Evolutionary conservation across 92 coral and sea anemone genomes (phyloP).

Genomic region (Phenganax marumi): DNA sequence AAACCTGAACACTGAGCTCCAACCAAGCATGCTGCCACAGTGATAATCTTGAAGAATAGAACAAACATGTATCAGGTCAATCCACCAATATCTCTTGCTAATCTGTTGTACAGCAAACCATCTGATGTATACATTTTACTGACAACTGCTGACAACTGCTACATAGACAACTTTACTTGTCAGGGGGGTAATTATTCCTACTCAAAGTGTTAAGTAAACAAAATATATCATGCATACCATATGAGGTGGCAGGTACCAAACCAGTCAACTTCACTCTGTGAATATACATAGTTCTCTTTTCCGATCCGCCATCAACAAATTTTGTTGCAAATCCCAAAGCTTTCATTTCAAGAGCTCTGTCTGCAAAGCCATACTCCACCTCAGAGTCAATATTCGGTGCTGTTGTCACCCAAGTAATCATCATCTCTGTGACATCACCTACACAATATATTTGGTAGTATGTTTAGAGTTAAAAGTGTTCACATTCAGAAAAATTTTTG

Average conservation of each 20-base stretch:
- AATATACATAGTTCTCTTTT: conserved; percentile 67
- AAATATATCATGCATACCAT: conserved; percentile 59
- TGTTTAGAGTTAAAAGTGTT: not conserved
- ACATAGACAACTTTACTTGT: too few relatives aligned
- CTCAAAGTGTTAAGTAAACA: not conserved
- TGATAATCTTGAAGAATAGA: conserved; percentile 66
- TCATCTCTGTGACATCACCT: conserved; percentile 70
- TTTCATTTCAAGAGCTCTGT: conserved; percentile 59
- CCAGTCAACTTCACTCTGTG: conserved; percentile 85
- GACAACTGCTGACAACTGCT: too few relatives aligned
- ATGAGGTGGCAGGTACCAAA: conserved; percentile 59
- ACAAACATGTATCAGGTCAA: not conserved
- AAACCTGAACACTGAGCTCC: conserved; percentile 77
- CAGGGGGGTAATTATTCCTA: too few relatives aligned
- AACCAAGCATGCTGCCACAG: conserved; percentile 86
- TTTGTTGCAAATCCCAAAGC: conserved; percentile 67
- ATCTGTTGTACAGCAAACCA: not conserved
- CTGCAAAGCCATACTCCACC: conserved; percentile 74
- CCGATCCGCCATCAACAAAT: conserved; percentile 81
- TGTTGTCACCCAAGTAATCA: conserved; percentile 86
- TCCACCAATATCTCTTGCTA: not conserved
- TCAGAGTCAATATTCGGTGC: conserved; percentile 60
- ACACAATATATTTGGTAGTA: not conserved
- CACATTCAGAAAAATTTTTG: not conserved
- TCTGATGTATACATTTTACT: not conserved